Base-by-base conservation (phyloP, 1,140 invertebrate species). In the Cotesia chilonis region DNA sequence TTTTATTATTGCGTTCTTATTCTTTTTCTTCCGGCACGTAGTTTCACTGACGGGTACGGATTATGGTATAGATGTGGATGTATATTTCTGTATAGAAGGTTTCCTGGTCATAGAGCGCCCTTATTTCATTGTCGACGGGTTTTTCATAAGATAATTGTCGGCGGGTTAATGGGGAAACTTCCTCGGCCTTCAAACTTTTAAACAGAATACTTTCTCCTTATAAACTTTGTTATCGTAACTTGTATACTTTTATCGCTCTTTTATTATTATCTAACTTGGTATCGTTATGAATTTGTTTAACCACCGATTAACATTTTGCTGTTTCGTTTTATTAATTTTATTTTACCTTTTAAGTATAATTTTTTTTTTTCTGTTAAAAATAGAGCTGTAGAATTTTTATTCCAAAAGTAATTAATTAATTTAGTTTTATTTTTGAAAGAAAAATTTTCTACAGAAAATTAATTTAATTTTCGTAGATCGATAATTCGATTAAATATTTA, bases 141-240 rank as follows among this genome's bases (percentile, higher is more conserved):
- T 47, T 73, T 59, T 14, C 38, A 52, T 52, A 66, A 35, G 52
- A 74, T 75, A 75, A 75, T 75, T 75, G 73, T 74, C 74, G 73
- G 68, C 74, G 71, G 75, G 68, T 78, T 76, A 80, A 77, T 74
- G 75, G 73, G 72, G 60, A 73, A 78, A 80, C 76, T 78, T 80
- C 66, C 71, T 35, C 70, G 69, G 59, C 71, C 55, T 72, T 72
- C 52, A 35, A 68, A 68, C 70, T 74, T 74, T 74, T 72, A 61
- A 7, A 47, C 6, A 6, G 36, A 52, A 37, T 63, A 68, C 66
- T 75, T 69, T 75, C 74, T 51, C 64, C 69, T 54, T 10, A 10
- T 10, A 28, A 57, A 64, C 71, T 55, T 68, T 57, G 51, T 41
- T 36, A 60, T 52, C 36, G 52, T 70, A 57, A 65, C 64, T 70